Evolutionary conservation across 2,113 vertebrate genomes (phyloP).

Genomic region (Engraulis encrasicolus): DNA sequence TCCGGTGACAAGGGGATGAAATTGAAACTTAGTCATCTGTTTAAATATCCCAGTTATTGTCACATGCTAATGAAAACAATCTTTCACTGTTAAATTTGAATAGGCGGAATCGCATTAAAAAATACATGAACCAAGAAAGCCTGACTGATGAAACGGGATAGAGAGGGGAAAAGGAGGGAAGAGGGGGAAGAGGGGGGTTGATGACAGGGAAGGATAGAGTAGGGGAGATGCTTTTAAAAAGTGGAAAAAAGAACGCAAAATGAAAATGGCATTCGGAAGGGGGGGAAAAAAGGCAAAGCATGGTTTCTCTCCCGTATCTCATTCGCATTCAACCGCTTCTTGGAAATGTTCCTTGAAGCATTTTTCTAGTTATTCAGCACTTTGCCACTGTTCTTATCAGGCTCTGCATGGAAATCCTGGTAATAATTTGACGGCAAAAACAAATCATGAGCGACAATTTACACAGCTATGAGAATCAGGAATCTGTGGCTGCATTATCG

Average conservation of each 20-base stretch:
- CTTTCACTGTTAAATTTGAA: slow-evolving; percentile 70
- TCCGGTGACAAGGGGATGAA: slow-evolving; percentile 63
- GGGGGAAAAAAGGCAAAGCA: background rate
- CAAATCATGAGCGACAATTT: background rate
- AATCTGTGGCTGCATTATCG: background rate
- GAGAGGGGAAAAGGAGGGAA: slow-evolving; percentile 26
- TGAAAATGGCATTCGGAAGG: background rate
- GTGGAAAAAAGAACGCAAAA: background rate
- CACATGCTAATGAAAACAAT: slow-evolving; percentile 75
- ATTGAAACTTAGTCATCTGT: slow-evolving; percentile 76
- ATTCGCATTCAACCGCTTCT: background rate
- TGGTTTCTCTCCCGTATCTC: background rate
- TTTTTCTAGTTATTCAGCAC: background rate
- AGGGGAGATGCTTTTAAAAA: background rate
- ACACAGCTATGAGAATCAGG: background rate
- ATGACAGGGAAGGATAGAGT: background rate
- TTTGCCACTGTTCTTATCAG: background rate
- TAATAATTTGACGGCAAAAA: background rate
- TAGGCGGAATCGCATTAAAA: slow-evolving; percentile 65
- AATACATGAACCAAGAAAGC: slow-evolving; percentile 67
- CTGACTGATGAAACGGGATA: slow-evolving; percentile 59
- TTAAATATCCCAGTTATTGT: slow-evolving; percentile 75
- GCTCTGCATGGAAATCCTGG: background rate
- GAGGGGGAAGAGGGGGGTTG: slow-evolving; percentile 20
- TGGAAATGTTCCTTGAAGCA: background rate